A percentile compares a stretch with the other conserved stretches of the same genome.
These are phyloP conservation scores for Pristionchus exspectatus DNA, from an alignment of 2,888 invertebrate species.

Conservation along the genomic window DNA sequence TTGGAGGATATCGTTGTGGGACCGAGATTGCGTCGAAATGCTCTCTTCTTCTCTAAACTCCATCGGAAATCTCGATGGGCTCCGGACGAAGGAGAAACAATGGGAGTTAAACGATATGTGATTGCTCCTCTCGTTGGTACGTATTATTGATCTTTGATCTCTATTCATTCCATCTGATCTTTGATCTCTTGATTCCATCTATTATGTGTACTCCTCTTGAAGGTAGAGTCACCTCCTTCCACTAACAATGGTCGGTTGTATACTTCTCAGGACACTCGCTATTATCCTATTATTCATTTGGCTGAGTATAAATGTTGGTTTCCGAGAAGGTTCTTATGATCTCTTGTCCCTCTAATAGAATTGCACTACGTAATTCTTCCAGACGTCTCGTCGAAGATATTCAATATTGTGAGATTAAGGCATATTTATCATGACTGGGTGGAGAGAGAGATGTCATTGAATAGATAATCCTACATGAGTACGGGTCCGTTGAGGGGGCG, in stretches of 20 bases:
- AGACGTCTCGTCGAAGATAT: not conserved
- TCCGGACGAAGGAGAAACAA: constrained; percentile 32
- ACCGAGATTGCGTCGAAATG: constrained; percentile 47
- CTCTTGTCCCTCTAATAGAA: constrained; percentile 8
- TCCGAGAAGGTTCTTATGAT: not conserved
- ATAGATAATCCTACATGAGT: not conserved
- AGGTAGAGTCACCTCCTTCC: not conserved
- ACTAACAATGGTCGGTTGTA: constrained; percentile 39
- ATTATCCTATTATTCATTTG: not conserved
- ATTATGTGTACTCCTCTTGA: not conserved
- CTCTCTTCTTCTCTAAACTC: constrained; percentile 54
- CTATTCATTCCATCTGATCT: not conserved
- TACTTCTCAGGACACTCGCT: constrained; percentile 36
- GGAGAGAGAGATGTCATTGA: not conserved
- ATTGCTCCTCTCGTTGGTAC: constrained; percentile 28
- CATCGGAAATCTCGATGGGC: constrained; percentile 52
- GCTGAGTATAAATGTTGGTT: constrained; percentile 38
- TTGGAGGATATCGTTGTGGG: constrained; percentile 48
- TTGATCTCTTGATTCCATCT: not conserved
- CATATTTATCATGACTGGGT: not conserved
- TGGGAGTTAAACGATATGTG: constrained; percentile 51
- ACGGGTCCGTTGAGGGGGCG: not conserved
- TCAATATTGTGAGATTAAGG: not conserved
- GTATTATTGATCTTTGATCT: constrained; percentile 50
- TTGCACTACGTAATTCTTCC: not conserved